Evolutionary conservation across 2,797 vertebrate species (phyloP).

Genomic region (Pangasius djambal): DNA sequence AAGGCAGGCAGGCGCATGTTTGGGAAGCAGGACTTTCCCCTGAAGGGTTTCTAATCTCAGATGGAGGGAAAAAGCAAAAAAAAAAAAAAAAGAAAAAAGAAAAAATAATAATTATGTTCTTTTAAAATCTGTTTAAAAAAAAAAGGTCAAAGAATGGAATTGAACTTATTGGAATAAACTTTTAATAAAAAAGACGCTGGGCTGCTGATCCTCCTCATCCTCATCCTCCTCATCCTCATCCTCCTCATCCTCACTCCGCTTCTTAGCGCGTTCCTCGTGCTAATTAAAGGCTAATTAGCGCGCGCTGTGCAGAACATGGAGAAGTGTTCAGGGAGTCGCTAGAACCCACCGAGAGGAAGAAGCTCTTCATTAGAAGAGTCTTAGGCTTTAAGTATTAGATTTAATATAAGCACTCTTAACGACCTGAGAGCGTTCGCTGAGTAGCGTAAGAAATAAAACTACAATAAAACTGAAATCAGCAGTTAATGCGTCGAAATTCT

Average conservation of each 20-base stretch:
- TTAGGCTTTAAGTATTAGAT: too few species aligned
- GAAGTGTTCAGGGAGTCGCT: neutral
- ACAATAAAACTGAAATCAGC: neutral
- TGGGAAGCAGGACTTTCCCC: constrained; percentile 29
- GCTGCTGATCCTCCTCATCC: neutral
- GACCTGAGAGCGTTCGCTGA: neutral
- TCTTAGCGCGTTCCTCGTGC: too few species aligned
- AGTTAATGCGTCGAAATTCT: neutral
- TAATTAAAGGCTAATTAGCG: neutral
- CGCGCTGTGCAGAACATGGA: too few species aligned
- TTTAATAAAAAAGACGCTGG: neutral
- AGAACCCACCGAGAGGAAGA: neutral
- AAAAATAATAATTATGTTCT: constrained; percentile 18
- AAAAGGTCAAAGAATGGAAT: neutral
- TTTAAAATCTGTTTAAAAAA: neutral
- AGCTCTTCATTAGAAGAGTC: too few species aligned
- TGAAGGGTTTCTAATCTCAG: constrained; percentile 22
- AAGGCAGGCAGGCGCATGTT: constrained; percentile 38
- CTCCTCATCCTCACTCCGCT: neutral
- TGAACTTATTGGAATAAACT: too few species aligned
- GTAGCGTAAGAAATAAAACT: neutral
- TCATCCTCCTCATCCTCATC: neutral
- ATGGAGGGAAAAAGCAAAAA: neutral
- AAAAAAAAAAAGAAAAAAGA: neutral
- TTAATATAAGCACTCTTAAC: neutral